Evolutionary conservation across 2,888 invertebrate species (phyloP).

Genomic region (Drosophila mercatorum): DNA sequence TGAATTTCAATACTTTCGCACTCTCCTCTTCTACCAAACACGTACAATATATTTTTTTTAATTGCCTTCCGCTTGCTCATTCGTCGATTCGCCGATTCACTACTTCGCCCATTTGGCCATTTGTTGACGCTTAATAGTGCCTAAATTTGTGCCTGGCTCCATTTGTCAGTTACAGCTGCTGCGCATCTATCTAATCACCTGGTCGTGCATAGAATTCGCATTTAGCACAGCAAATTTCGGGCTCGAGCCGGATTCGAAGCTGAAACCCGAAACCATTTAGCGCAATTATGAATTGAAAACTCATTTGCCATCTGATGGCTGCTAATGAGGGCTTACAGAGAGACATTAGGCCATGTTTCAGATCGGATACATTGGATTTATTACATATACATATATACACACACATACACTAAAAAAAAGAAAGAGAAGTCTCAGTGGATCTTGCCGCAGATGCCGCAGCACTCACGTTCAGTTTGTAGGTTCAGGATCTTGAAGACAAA

Average conservation of each 20-base stretch:
- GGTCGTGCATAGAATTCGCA: conserved; percentile 55
- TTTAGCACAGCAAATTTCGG: conserved; percentile 1
- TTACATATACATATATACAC: background rate
- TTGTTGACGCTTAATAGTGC: conserved; percentile 64
- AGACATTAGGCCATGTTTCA: conserved; percentile 26
- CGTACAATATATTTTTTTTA: conserved; percentile 57
- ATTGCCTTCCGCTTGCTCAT: conserved; percentile 49
- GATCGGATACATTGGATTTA: conserved; percentile 13
- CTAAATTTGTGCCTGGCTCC: conserved; percentile 56
- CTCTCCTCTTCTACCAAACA: conserved; percentile 39
- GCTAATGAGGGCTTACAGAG: conserved; percentile 16
- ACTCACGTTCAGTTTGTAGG: background rate
- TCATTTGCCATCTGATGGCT: conserved; percentile 8
- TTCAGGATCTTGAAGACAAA: background rate
- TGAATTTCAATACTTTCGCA: conserved; percentile 18
- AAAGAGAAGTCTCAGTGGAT: too few relatives aligned
- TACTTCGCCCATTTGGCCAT: conserved; percentile 43
- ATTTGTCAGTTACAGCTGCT: conserved; percentile 58
- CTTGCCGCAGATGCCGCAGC: background rate
- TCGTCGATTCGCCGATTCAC: conserved; percentile 25
- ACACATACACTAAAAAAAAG: background rate
- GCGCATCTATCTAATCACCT: conserved; percentile 60
- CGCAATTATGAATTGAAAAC: conserved; percentile 33
- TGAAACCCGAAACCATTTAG: conserved; percentile 24
- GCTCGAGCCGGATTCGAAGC: conserved; percentile 6